Base-by-base conservation (phyloP, 2,888 invertebrate species). In the Rhogogaster chlorosoma region DNA sequence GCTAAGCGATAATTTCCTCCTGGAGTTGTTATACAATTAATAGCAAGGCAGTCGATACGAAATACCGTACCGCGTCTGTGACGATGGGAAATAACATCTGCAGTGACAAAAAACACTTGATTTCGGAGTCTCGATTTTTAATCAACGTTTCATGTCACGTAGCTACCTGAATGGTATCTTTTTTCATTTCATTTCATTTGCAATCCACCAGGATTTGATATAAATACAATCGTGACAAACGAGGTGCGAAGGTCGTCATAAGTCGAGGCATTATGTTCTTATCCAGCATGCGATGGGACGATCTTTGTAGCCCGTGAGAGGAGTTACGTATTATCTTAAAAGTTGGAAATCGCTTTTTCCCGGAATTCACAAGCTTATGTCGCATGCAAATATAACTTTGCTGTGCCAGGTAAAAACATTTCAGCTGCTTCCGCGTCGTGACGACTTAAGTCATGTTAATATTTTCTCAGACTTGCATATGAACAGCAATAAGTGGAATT, bases 171-270 rank as follows among this genome's bases (percentile, higher is more conserved):
- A 42, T 73, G 42, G 5, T 12, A 67, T 73, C 9, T 22, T 22
- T 22, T 38, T 7, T 38, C n/a, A n/a, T n/a, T 26, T 42, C 0
- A 9, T 42, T 5, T 77, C 18, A 32, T 32, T 77, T 77, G 6
- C 32, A 49, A n/a, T 32, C 15, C 29, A 77, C 18, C 18, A 15
- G 12, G 15, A 26, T 77, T 77, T n/a, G 49, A 38, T 77, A 80
- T 29, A 61, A 80, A 61, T 80, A 80, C 80, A 36, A 61, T 80
- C 80, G 80, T 61, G 61, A 80, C 80, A 49, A 80, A 80, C 15
- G n/a, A 36, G 80, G 61, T 32, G 29, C 38, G 80, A 80, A 80
- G 80, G 61, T 80, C 61, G 61, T 36, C 38, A 5, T 38, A 26
- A 22, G 38, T 22, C 38, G 29, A 38, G 22, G 42, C 26, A 22